A percentile compares a stretch with the other conserved stretches of the same genome.
Evolutionary conservation across 2,888 invertebrate species (phyloP).

Genomic region (Amitus sp.): DNA sequence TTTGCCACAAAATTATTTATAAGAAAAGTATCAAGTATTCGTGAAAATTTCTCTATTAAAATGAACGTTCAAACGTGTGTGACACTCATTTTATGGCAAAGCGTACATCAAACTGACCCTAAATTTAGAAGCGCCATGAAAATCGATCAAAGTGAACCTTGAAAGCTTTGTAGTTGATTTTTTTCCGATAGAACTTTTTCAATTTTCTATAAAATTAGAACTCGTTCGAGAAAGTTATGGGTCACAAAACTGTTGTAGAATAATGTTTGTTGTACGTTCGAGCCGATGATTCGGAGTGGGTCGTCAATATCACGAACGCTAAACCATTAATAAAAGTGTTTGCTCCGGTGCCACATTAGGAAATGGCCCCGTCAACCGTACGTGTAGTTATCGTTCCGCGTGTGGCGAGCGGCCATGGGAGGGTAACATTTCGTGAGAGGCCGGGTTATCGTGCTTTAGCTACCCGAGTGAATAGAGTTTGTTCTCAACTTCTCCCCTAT

Average conservation of each 20-base stretch:
- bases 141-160: slow-evolving; percentile 1
- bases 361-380: neutral
- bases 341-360: neutral
- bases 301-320: slow-evolving; percentile 1
- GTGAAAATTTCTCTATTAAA: no score
- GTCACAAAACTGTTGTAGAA: neutral
- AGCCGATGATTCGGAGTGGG: neutral
- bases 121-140: neutral
- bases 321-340: neutral
- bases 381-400: neutral
- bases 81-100: no score
- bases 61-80: no score
- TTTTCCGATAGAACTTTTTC: neutral
- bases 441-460: neutral
- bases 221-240: neutral
- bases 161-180: neutral
- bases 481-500: slow-evolving; percentile 7
- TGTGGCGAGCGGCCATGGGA: neutral
- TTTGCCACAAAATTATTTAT: no score
- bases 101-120: neutral
- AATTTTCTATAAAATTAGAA: neutral
- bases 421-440: neutral
- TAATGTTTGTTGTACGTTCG: neutral
- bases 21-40: no score
- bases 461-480: neutral